Base-by-base conservation (phyloP, 2,113 vertebrate genomes). In the Saguinus imperator region DNA sequence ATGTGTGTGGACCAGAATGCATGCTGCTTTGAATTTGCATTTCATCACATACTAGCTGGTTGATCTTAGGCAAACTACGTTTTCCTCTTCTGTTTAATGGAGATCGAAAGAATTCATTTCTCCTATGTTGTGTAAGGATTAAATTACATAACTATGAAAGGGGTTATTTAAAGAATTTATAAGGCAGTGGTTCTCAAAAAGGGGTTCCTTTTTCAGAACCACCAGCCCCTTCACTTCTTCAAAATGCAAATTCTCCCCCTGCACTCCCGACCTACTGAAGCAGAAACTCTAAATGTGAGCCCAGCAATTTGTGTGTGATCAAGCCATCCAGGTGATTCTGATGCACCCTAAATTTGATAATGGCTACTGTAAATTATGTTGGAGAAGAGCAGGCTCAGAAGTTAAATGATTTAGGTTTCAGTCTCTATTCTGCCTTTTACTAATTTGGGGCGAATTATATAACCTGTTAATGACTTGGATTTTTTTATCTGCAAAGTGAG, bases 101-200 rank as follows among this genome's bases (percentile, higher is more conserved):
- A n/a, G 35, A 91, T 88, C 27, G 57, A 80, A 48, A 79, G 86
- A 68, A 94, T 66, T 50, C 16, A 50, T 95, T 89, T n/a, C 57
- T 64, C 83, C 12, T 58, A 40, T 9, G 13, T 32, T 40, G 1
- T 45, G 1, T 23, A 23, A 83, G 8, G 55, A 37, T 76, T 79
- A 68, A 82, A 66, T 87, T 77, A 43, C 0, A 20, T 25, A 91
- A 79, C 50, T 32, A 8, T 35, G 20, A 82, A 86, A 29, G 10
- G 16, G 14, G 35, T 77, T 64, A 70, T 16, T 52, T 37, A 75
- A 32, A 88, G 2, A 86, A 21, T 21, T 37, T 18, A 2, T 37
- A 79, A 93, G 50, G 27, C n/a, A 70, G 21, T 18, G 16, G 27
- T 89, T 96, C 94, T 86, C 93, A 79, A 96, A 86, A 21, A 29